Conservation (phyloP, 2,797 vertebrate genomes). For the Dendrocincla tyrannina region DNA sequence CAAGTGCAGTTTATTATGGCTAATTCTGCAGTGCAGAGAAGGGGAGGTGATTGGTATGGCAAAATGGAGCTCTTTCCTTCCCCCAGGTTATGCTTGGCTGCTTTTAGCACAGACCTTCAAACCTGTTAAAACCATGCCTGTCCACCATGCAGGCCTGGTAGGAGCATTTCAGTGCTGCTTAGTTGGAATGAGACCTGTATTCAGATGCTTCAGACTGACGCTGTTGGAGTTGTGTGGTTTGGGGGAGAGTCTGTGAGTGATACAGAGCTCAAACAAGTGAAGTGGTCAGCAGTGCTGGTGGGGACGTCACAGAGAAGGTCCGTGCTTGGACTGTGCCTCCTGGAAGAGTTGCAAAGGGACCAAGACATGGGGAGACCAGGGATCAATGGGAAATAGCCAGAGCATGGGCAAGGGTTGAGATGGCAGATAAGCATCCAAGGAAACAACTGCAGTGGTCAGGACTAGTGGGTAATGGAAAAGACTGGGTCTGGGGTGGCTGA, state of each 20-base stretch:
- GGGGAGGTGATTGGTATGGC: neutral
- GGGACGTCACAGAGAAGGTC: neutral
- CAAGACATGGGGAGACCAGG: neutral
- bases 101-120: neutral
- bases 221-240: neutral
- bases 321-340: neutral
- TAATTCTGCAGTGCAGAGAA: neutral
- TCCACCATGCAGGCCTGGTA: neutral
- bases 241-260: neutral
- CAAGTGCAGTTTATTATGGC: neutral
- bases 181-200: neutral
- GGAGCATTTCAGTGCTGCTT: neutral
- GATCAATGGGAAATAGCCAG: neutral
- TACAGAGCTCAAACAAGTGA: neutral
- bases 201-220: neutral
- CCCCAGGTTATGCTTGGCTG: neutral
- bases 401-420: neutral
- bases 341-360: neutral
- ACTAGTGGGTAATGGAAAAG: neutral
- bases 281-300: fast-evolving
- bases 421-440: neutral
- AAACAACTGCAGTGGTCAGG: neutral
- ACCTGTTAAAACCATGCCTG: neutral
- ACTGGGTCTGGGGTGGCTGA: neutral
- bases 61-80: neutral